Evolutionary conservation across 2,797 vertebrate species (phyloP), one percentile per base, ranked within the genome.

Genomic region (Carduelis carduelis): DNA sequence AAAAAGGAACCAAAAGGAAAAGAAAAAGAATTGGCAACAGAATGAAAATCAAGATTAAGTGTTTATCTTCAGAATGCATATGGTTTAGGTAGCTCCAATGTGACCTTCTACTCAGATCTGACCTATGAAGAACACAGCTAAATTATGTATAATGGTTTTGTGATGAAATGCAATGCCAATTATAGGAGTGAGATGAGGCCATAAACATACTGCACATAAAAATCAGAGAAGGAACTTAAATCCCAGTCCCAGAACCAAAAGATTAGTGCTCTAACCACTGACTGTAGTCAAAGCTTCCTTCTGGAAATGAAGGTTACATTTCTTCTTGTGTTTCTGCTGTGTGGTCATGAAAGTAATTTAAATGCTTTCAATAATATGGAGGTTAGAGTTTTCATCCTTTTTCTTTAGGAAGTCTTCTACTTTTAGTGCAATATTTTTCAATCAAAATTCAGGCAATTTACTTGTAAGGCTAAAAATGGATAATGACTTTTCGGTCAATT

Each of bases 401-500:
- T 91, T 79, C 91, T 93, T 77, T 64, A 74, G 89, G 75, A 94
- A 83, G 60, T 66, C 94, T 92, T 90, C 77, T 88, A 88, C 90
- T 61, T 72, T 86, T 70, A 92, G 85, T 56, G 84, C 52, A 72
- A 89, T 92, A 94, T 95, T 95, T 95, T 95, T 84, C 94, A 95
- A 90, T 95, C 91, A 96, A 93, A 97, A 96, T 96, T 92, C 91
- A 92, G 78, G 89, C 88, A 78, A 90, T 96, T 97, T 96, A 95
- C 95, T 94, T 87, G 92, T 95, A 96, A 96, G 81, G 93, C 96
- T 97, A 96, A 96, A 97, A 97, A 97, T 87, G 96, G 96, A 95
- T 97, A 97, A 97, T 97, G 97, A 95, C 96, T 97, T 97, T 95
- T 96, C 35, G 66, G 97, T 97, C 96, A 97, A 96, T 97, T 96